phyloP scores from a whole-genome alignment of 2,797 vertebrate species.

The Melanotaenia pygmaea region DNA sequence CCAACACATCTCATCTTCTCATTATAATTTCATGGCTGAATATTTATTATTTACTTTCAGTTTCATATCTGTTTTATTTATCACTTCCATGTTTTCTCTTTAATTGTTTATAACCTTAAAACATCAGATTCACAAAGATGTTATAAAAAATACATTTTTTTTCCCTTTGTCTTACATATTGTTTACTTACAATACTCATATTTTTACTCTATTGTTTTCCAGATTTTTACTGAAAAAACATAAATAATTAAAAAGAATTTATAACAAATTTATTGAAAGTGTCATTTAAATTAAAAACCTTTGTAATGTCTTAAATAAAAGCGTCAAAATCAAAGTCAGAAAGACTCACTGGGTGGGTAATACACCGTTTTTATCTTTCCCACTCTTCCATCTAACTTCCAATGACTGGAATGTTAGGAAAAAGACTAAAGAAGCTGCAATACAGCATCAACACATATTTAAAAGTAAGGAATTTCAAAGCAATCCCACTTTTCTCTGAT shows the following conservation, averaged over 20 bases:
- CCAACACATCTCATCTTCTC: conserved; percentile 9
- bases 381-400: neutral
- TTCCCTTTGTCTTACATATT: neutral
- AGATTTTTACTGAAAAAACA: neutral
- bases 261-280: too few relatives aligned
- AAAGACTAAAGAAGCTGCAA: neutral
- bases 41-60: conserved; percentile 7
- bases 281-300: too few relatives aligned
- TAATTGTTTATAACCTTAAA: neutral
- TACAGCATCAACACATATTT: too few relatives aligned
- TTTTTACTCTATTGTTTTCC: neutral
- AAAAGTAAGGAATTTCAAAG: neutral
- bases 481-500: neutral
- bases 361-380: neutral
- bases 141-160: neutral
- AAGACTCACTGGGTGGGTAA: neutral
- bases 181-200: neutral
- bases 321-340: neutral
- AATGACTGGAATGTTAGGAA: neutral
- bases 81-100: neutral
- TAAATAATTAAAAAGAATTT: neutral
- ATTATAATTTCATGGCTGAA: conserved; percentile 1
- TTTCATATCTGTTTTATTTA: neutral
- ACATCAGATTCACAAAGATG: neutral
- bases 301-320: neutral